Evolutionary conservation across 2,888 invertebrate genomes (phyloP).

Genomic region (Philereme transversata): DNA sequence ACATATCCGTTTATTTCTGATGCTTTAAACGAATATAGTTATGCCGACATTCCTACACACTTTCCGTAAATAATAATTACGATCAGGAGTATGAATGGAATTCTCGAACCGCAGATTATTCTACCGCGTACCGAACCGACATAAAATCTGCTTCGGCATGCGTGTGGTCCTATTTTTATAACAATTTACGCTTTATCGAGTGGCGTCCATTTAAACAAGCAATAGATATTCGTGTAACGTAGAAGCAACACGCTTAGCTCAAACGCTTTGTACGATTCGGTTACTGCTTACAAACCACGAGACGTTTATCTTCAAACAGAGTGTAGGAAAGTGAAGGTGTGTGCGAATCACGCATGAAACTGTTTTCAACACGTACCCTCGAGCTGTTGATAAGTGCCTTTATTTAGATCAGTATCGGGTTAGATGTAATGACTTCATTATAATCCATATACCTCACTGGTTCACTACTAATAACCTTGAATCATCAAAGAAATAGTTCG

Average conservation of each 20-base stretch:
- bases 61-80: conserved; percentile 12
- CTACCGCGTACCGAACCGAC: conserved; percentile 9
- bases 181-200: conserved; percentile 34
- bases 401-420: conserved; percentile 1
- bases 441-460: background rate
- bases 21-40: conserved; percentile 7
- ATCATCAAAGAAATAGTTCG: too few relatives aligned
- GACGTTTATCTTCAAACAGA: conserved; percentile 34
- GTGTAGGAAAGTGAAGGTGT: conserved; percentile 18
- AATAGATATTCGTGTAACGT: conserved; percentile 38
- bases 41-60: conserved; percentile 9
- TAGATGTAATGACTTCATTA: background rate
- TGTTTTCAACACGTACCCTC: conserved; percentile 25
- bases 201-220: conserved; percentile 36
- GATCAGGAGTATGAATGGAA: conserved; percentile 14
- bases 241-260: conserved; percentile 23
- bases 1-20: conserved; percentile 7
- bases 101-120: conserved; percentile 11
- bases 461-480: too few relatives aligned
- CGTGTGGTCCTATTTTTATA: conserved; percentile 41
- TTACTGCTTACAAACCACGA: conserved; percentile 25
- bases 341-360: conserved; percentile 30
- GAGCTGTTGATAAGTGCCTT: background rate
- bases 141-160: conserved; percentile 30
- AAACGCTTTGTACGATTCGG: conserved; percentile 22